Conservation (phyloP, 2,113 vertebrate genomes). For the Strigops habroptila region DNA sequence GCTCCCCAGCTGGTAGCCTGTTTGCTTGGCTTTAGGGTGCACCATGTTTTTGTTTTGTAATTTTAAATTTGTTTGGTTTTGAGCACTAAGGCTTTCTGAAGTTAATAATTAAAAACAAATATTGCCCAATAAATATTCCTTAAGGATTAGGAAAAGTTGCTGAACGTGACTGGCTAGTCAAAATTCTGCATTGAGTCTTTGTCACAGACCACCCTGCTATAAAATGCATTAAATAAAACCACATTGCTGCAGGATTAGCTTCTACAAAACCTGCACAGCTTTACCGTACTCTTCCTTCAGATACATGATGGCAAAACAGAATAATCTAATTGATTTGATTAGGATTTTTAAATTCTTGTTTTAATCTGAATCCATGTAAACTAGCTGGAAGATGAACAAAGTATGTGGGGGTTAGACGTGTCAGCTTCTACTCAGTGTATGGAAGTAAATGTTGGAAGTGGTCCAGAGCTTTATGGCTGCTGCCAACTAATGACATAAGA, state of each 20-base stretch:
- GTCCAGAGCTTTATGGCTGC: constrained; percentile 55
- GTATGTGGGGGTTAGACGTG: neutral
- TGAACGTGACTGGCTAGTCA: neutral
- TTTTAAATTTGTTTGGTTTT: neutral
- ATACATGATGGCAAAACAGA: neutral
- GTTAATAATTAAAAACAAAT: neutral
- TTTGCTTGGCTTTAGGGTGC: rapidly evolving
- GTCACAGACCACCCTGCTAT: neutral
- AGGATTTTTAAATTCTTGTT: neutral
- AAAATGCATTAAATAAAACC: neutral
- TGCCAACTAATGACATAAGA: constrained; percentile 64
- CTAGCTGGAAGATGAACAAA: constrained; percentile 41
- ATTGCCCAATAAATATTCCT: neutral
- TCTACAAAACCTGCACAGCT: neutral
- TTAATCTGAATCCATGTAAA: neutral
- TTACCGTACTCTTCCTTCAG: neutral
- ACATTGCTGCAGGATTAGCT: neutral
- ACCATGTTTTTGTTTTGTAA: neutral
- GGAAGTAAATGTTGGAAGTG: constrained; percentile 54
- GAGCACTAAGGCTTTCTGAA: neutral
- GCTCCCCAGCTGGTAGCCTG: neutral
- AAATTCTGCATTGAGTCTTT: neutral
- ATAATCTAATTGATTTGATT: neutral
- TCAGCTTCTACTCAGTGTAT: constrained; percentile 40
- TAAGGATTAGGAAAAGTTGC: neutral